These are phyloP conservation scores for Apodemia hepburni DNA, from an alignment of 2,888 invertebrate genomes.

Conservation along the genomic window DNA sequence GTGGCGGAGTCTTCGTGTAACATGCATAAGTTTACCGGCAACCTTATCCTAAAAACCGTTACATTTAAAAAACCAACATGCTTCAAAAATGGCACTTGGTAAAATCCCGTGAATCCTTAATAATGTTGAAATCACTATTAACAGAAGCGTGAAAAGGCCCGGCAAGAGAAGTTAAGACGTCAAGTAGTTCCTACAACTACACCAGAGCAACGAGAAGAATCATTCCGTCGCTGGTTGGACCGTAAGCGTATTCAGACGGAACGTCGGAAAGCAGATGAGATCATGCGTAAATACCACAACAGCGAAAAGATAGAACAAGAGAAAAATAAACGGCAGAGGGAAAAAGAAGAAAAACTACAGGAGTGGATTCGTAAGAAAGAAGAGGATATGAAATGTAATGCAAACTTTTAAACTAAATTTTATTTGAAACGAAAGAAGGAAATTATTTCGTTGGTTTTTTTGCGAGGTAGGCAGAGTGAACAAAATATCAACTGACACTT, in stretches of 20 bases:
- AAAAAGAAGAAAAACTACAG: conserved; percentile 69
- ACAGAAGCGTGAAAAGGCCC: conserved; percentile 57
- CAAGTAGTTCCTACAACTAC: conserved; percentile 45
- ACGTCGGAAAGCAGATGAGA: conserved; percentile 59
- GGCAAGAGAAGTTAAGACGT: conserved; percentile 47
- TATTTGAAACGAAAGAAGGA: too few species aligned
- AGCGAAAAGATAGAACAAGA: conserved; percentile 60
- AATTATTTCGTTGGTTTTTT: too few species aligned
- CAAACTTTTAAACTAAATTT: not conserved
- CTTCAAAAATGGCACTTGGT: too few species aligned
- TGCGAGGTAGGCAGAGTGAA: too few species aligned
- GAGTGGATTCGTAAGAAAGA: conserved; percentile 82
- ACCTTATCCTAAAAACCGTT: too few species aligned
- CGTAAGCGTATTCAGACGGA: conserved; percentile 64
- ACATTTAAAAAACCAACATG: too few species aligned
- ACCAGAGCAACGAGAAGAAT: conserved; percentile 68
- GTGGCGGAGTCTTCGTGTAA: too few species aligned
- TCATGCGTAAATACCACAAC: conserved; percentile 54
- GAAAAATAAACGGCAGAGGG: conserved; percentile 51
- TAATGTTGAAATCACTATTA: not conserved
- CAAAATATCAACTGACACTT: too few species aligned
- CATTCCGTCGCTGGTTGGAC: conserved; percentile 76
- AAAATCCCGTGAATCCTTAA: too few species aligned
- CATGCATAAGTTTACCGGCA: too few species aligned
- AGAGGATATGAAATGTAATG: conserved; percentile 78